Percentiles rank a stretch among this genome's conserved stretches.
Conservation (phyloP, 2,113 vertebrate species). For the Perca fluviatilis region DNA sequence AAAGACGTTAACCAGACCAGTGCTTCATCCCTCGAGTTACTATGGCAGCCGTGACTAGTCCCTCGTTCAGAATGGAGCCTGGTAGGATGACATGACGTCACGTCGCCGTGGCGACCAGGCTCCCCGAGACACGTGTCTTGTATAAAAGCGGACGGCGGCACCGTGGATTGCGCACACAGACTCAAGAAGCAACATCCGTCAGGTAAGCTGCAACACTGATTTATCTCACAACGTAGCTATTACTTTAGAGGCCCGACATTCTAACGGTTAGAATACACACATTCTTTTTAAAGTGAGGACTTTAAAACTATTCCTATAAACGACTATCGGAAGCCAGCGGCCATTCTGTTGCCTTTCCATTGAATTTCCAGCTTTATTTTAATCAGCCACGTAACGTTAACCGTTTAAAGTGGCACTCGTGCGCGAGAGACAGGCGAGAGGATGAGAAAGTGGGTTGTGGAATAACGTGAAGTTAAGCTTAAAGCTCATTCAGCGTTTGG, state of each 20-base stretch:
- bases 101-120: constrained; percentile 76
- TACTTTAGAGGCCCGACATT: too few relatives aligned
- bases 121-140: constrained; percentile 68
- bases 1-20: neutral
- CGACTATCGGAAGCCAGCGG: neutral
- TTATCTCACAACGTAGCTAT: neutral
- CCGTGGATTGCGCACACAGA: constrained; percentile 50
- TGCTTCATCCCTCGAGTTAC: constrained; percentile 32
- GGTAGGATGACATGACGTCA: constrained; percentile 78
- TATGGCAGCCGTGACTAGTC: constrained; percentile 66
- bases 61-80: constrained; percentile 69
- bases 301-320: neutral
- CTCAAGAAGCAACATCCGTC: constrained; percentile 68
- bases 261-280: fast-evolving
- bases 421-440: neutral
- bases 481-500: neutral
- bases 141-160: constrained; percentile 77
- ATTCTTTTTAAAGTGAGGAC: neutral
- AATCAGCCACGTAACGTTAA: neutral
- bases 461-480: too few relatives aligned
- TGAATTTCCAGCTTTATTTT: neutral
- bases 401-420: neutral
- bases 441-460: neutral
- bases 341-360: too few relatives aligned
- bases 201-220: constrained; percentile 46